Base-by-base conservation (phyloP, 2,797 vertebrate genomes). In the Agapornis canus region DNA sequence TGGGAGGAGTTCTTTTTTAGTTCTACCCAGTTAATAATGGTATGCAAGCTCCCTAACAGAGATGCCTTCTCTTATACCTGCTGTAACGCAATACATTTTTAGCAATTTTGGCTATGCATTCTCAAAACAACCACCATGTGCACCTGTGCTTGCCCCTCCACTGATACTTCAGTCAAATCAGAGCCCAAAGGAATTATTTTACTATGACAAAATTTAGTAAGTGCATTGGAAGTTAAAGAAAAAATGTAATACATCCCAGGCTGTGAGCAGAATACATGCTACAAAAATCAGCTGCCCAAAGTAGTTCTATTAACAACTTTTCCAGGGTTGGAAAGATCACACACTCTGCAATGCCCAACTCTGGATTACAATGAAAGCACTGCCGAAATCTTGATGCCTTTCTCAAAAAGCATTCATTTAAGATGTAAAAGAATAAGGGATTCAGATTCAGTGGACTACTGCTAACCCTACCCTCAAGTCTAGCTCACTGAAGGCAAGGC, bases 21-120 rank as follows among this genome's bases (percentile, higher is more conserved):
- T 39, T 47, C 40, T 39, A 14, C 22, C 26, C 1, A 3, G 9
- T 29, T 64, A 29, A 26, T 20, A 63, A 1, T 2, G 8, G 9
- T 15, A 66, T 1, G 13, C 5, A 23, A 49, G 10, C 21, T 48
- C 35, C 35, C 47, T 20, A 42, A 49, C 7, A 47, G 0, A 48
- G 21, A 32, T 0, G 0, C 10, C 21, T 31, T 56, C 42, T 56
- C 32, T 66, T 61, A 13, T 1, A 31, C 11, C 3, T 56, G n/a
- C 43, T 49, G 15, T 13, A 39, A 57, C 4, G 20, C n/a, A 9
- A 42, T 1, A 3, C 10, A n/a, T 20, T 77, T 60, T 21, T 7
- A 22, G 21, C n/a, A 14, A 18, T 59, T 54, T 40, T 37, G 22
- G 60, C 61, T 27, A 14, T 0, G 5, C 9, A 14, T 14, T 40